These are phyloP conservation scores for Acronicta leporina DNA, from an alignment of 2,888 invertebrate species.

Conservation along the genomic window DNA sequence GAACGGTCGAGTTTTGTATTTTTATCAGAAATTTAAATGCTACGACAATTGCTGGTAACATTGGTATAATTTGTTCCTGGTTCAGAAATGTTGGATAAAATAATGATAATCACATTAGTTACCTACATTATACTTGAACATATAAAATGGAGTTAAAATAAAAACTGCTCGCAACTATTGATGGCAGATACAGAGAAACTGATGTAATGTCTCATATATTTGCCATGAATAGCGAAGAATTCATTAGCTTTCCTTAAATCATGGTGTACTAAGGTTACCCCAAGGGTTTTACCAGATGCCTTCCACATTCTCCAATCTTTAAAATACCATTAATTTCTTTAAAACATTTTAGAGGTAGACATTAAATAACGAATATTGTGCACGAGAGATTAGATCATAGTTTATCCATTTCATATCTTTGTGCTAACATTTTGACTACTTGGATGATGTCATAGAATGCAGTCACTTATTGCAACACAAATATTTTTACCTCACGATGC, in stretches of 20 bases:
- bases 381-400: slow-evolving; percentile 61
- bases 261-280: slow-evolving; percentile 63
- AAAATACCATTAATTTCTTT: slow-evolving; percentile 53
- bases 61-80: not conserved
- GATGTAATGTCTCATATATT: slow-evolving; percentile 31
- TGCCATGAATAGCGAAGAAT: slow-evolving; percentile 59
- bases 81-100: not conserved
- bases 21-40: not conserved
- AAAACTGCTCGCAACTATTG: slow-evolving; percentile 41
- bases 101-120: not conserved
- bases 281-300: slow-evolving; percentile 62
- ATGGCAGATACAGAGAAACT: slow-evolving; percentile 24
- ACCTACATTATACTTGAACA: slow-evolving; percentile 60
- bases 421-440: slow-evolving; percentile 59
- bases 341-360: slow-evolving; percentile 56
- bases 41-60: not conserved
- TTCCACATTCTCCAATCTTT: slow-evolving; percentile 52
- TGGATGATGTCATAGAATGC: slow-evolving; percentile 46
- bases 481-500: slow-evolving; percentile 27
- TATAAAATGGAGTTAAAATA: slow-evolving; percentile 56
- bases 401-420: slow-evolving; percentile 56
- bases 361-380: slow-evolving; percentile 54
- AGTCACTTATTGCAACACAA: slow-evolving; percentile 39
- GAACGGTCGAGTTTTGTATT: not conserved
- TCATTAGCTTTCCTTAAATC: slow-evolving; percentile 72